A percentile compares a stretch with the other conserved stretches of the same genome.
Conservation (phyloP, 2,113 vertebrate genomes). For the Pedetes capensis region DNA sequence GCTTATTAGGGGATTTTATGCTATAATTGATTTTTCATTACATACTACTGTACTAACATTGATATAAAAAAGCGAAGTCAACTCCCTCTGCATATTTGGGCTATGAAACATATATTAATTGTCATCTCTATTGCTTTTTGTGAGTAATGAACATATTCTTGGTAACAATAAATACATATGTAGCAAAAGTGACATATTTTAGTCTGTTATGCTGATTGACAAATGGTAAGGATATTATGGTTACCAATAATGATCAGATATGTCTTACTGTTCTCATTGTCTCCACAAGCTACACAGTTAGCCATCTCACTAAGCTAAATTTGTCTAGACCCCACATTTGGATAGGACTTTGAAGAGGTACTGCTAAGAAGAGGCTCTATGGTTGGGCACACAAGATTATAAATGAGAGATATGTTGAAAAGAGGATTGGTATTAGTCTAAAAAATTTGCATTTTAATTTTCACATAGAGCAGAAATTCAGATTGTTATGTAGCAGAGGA, state of each 20-base stretch:
- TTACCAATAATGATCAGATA: background rate
- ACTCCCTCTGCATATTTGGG: conserved; percentile 11
- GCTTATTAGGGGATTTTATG: conserved; percentile 50
- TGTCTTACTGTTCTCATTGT: fast-evolving
- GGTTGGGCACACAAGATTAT: background rate
- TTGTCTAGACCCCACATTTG: background rate
- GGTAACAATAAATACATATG: background rate
- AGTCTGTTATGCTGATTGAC: background rate
- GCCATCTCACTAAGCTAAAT: background rate
- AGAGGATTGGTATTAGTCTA: background rate
- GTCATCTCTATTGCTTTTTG: background rate
- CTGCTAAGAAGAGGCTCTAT: background rate
- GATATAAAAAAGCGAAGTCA: conserved; percentile 49
- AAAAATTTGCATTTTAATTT: background rate
- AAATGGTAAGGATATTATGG: background rate
- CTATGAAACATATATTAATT: too few species aligned
- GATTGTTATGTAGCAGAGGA: background rate
- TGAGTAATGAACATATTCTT: background rate
- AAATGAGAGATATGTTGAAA: background rate
- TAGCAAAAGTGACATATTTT: background rate
- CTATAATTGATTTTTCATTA: conserved; percentile 68
- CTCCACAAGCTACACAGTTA: background rate
- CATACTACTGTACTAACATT: background rate
- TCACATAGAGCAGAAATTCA: background rate
- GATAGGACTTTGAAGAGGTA: background rate